Percentiles rank a stretch among this genome's conserved stretches.
Conservation (phyloP, 2,797 vertebrate genomes). For the Adelosebastes latens region DNA sequence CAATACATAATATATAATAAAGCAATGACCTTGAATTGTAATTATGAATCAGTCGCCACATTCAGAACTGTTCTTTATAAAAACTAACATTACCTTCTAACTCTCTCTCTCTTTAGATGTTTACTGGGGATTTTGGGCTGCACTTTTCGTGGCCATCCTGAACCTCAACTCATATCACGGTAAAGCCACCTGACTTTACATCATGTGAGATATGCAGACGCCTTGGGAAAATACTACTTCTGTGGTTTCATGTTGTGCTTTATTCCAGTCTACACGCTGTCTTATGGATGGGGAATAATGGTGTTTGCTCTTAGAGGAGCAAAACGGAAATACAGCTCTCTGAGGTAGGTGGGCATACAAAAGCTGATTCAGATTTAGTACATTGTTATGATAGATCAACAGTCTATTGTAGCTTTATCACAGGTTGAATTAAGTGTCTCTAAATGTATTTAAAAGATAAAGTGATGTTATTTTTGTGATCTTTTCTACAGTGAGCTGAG, state of each 20-base stretch:
- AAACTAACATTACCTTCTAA: not conserved
- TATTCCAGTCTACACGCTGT: slow-evolving; percentile 73
- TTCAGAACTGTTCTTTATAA: not conserved
- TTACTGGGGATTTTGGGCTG: slow-evolving; percentile 68
- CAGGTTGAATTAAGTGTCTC: not conserved
- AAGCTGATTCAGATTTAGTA: not conserved
- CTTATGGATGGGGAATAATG: slow-evolving; percentile 74
- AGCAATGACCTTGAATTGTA: not conserved
- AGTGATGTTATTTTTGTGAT: not conserved
- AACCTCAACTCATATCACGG: slow-evolving; percentile 64
- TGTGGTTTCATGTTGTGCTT: slow-evolving; percentile 16
- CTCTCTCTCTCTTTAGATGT: slow-evolving; percentile 59
- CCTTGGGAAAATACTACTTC: not conserved
- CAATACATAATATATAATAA: not conserved
- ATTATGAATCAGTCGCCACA: not conserved
- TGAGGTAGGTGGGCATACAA: slow-evolving; percentile 50
- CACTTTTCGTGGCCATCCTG: slow-evolving; percentile 64
- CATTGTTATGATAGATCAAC: not conserved
- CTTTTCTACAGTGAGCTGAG: slow-evolving; percentile 43
- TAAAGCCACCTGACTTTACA: slow-evolving; percentile 31
- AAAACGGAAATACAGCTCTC: slow-evolving; percentile 64
- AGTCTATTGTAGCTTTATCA: not conserved
- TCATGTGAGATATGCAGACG: not conserved
- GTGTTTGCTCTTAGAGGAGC: slow-evolving; percentile 72
- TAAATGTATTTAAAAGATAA: not conserved